These are phyloP conservation scores for Dendropsophus ebraccatus DNA, from an alignment of 2,113 vertebrate genomes.

Conservation along the genomic window DNA sequence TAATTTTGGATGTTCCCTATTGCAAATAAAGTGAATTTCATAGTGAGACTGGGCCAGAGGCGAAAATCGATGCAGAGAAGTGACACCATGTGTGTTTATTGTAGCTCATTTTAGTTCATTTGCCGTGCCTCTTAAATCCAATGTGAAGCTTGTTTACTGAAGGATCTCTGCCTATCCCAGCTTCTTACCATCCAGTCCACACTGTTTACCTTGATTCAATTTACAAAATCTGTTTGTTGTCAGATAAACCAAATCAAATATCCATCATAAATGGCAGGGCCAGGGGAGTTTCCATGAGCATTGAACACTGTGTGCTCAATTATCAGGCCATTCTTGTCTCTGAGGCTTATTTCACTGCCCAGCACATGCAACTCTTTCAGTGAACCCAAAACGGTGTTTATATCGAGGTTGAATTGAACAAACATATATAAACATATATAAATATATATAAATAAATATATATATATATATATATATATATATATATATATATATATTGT, in stretches of 20 bases:
- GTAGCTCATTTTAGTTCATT: conserved; percentile 36
- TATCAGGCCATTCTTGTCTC: not conserved
- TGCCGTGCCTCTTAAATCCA: conserved; percentile 29
- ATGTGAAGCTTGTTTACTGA: conserved; percentile 24
- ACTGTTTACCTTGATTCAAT: conserved; percentile 13
- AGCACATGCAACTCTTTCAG: not conserved
- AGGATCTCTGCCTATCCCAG: conserved; percentile 18
- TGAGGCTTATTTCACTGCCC: not conserved
- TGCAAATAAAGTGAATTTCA: conserved; percentile 12
- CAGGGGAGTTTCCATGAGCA: not conserved
- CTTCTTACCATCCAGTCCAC: not conserved
- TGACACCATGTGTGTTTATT: conserved; percentile 39
- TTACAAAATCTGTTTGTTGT: conserved; percentile 13
- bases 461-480: no score
- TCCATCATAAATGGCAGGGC: not conserved
- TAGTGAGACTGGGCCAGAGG: conserved; percentile 22
- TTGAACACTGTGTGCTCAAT: not conserved
- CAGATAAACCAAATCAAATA: not conserved
- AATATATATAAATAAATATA: no score
- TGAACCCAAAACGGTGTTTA: no score
- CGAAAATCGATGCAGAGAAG: not conserved
- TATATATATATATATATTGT: no score
- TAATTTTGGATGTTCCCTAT: not conserved
- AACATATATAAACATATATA: no score
- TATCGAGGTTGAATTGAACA: no score